A percentile compares a stretch with the other conserved stretches of the same genome.
Conservation (phyloP, 2,888 invertebrate genomes). For the Sminthurides aquaticus region DNA sequence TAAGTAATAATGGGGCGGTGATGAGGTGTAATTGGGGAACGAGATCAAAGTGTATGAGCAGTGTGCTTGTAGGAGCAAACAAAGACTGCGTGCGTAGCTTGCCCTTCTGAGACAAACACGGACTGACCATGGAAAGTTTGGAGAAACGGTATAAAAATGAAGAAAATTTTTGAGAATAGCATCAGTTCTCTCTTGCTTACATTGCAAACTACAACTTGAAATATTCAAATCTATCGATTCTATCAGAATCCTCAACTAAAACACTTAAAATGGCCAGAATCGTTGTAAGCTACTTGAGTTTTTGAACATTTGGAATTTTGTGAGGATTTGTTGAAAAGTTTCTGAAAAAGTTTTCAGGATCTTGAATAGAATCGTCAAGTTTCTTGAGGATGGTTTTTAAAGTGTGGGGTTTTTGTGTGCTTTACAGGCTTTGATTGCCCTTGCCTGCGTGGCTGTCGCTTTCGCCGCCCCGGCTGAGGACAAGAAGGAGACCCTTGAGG, state of each 20-base stretch:
- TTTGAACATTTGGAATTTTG: background rate
- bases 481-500: constrained; percentile 15
- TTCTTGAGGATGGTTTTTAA: too few species aligned
- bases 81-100: background rate
- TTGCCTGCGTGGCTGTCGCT: constrained; percentile 34
- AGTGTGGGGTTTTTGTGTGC: background rate
- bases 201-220: background rate
- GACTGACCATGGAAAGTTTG: background rate
- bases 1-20: background rate
- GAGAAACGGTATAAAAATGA: constrained; percentile 12
- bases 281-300: constrained; percentile 14
- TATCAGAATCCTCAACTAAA: background rate
- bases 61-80: background rate
- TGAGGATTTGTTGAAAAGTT: background rate
- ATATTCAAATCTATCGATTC: constrained; percentile 4
- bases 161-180: background rate
- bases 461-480: constrained; percentile 33
- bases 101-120: constrained; percentile 3
- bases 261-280: constrained; percentile 20
- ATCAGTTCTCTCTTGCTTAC: constrained; percentile 12
- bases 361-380: too few species aligned
- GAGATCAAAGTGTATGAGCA: background rate
- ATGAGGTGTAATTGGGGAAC: background rate
- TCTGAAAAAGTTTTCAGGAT: too few species aligned
- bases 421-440: constrained; percentile 28